Evolutionary conservation across 2,888 invertebrate genomes (phyloP).

Genomic region (Drosophila monieri): DNA sequence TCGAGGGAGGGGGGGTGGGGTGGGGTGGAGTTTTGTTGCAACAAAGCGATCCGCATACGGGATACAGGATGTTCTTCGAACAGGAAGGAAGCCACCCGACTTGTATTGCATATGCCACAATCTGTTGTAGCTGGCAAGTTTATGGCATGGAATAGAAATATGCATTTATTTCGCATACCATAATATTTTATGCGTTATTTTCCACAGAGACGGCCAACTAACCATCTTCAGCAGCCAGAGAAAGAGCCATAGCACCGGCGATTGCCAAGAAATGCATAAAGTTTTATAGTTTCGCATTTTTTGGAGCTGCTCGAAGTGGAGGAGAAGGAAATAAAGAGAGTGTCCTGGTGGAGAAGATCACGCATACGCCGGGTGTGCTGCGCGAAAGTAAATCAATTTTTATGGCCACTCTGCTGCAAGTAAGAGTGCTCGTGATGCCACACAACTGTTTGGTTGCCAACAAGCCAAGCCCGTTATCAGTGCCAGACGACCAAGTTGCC

Average conservation of each 20-base stretch:
- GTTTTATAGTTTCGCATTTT: conserved; percentile 64
- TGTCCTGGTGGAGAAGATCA: conserved; percentile 43
- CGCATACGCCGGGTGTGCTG: conserved; percentile 65
- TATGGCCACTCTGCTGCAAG: conserved; percentile 44
- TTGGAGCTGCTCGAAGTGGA: conserved; percentile 3
- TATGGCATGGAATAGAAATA: conserved; percentile 62
- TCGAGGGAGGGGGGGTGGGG: conserved; percentile 9
- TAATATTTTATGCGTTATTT: conserved; percentile 69
- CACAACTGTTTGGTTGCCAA: conserved; percentile 28
- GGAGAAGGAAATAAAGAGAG: background rate
- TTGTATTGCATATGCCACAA: conserved; percentile 58
- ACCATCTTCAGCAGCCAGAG: conserved; percentile 1
- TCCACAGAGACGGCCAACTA: conserved; percentile 21
- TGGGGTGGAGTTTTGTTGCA: conserved; percentile 8
- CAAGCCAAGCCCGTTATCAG: conserved; percentile 26
- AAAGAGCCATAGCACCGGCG: conserved; percentile 24
- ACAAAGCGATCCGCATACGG: background rate
- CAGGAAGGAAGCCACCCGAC: conserved; percentile 36
- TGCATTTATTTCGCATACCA: conserved; percentile 60
- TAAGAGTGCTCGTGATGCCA: conserved; percentile 27
- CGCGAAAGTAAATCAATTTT: conserved; percentile 68
- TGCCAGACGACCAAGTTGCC: conserved; percentile 8
- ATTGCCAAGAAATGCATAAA: conserved; percentile 58
- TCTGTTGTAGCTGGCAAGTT: conserved; percentile 46
- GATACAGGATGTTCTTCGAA: conserved; percentile 17